Evolutionary conservation across 1,140 invertebrate genomes (phyloP), one percentile per base, ranked within the genome.

Genomic region (Paraescarpia echinospica): DNA sequence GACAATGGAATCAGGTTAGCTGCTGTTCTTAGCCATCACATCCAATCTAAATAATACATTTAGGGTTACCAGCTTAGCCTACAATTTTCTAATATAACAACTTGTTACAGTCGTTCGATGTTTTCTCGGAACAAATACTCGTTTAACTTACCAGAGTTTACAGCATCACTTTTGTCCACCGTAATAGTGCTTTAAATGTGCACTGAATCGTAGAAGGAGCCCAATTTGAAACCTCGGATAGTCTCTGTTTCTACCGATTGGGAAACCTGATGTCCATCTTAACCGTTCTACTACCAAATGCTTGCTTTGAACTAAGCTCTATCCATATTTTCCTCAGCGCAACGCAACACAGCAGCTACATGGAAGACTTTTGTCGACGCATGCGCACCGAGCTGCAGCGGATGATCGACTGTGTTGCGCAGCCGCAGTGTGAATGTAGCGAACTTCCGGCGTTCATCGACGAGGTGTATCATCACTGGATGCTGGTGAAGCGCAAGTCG

Each of bases 1-100:
- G 95, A 95, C 92, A 94, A 95, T 59, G 95, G 95, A 92, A 95
- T 96, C 51, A 92, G 94, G 59, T 77, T 77, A 77, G 59, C 27
- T 77, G 22, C 59, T 77, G 22, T 77, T 77, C 27, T 77, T 9
- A 51, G 8, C 8, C 18, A 51, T 51, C 59, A 77, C 27, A 18
- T 31, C 14, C 27, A 77, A 77, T 77, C 59, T 77, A 14, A 27
- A 6, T 77, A 77, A 77, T 77, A 77, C 27, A 18, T 77, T 77
- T 27, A 77, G 12, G 59, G 18, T 77, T 77, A 18, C 59, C 59
- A 51, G 18, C 18, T 51, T 51, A 51, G 18, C 48, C 48, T 8
- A 9, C 8, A 9, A 51, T 18, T 51, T 51, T 51, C 8, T 51
- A 51, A 0, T 77, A 77, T 77, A 77, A 77, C 59, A 77, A 2